Evolutionary conservation across 2,888 invertebrate genomes (phyloP).

Genomic region (Nesidiocoris tenuis): DNA sequence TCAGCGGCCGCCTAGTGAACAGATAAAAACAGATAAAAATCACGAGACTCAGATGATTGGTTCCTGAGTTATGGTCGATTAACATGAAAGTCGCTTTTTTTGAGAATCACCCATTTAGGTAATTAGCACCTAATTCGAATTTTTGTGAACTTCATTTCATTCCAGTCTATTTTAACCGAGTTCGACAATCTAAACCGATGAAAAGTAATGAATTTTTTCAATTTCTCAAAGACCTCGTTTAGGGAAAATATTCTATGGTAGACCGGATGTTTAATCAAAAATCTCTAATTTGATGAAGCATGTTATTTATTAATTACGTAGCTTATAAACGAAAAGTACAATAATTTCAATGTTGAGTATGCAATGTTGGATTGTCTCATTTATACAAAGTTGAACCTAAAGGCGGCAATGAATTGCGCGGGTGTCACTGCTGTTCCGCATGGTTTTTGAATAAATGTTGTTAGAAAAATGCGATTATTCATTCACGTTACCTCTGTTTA

Average conservation of each 20-base stretch:
- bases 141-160: neutral
- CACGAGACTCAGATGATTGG: no score
- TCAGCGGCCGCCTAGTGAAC: no score
- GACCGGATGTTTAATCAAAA: neutral
- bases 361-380: neutral
- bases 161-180: neutral
- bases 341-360: neutral
- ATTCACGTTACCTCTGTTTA: neutral
- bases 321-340: neutral
- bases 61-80: no score
- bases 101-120: no score
- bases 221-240: neutral
- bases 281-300: neutral
- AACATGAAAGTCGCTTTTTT: no score
- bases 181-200: neutral
- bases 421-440: neutral
- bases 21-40: no score
- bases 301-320: neutral
- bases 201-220: neutral
- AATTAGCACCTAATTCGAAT: no score
- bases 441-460: neutral
- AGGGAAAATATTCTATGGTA: neutral
- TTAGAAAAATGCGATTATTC: neutral
- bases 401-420: neutral
- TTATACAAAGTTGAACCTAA: no score